These are phyloP conservation scores for Tetragnatha montana DNA, from an alignment of 2,888 invertebrate species.

Conservation along the genomic window DNA sequence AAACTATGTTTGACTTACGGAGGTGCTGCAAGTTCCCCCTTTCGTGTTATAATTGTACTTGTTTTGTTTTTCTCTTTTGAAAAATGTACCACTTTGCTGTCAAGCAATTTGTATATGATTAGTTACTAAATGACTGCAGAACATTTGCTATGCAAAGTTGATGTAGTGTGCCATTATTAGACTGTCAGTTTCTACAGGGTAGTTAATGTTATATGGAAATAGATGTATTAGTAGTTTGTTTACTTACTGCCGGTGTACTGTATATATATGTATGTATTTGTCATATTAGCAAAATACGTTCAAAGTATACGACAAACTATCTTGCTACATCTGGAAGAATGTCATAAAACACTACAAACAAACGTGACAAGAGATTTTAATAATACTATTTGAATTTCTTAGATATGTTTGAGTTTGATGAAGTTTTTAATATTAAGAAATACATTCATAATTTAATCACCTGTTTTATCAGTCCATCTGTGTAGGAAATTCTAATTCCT, in stretches of 20 bases:
- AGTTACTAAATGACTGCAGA: slow-evolving; percentile 66
- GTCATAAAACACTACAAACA: not conserved
- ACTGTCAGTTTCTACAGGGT: slow-evolving; percentile 70
- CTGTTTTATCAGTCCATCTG: not conserved
- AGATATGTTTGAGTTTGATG: no score
- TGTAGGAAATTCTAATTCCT: not conserved
- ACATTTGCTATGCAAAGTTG: slow-evolving; percentile 71
- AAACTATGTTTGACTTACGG: slow-evolving; percentile 49
- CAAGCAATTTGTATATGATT: slow-evolving; percentile 54
- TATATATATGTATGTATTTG: slow-evolving; percentile 64
- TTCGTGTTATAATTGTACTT: slow-evolving; percentile 53
- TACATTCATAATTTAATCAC: no score
- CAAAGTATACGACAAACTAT: slow-evolving; percentile 56
- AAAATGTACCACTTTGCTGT: slow-evolving; percentile 42
- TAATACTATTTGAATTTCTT: not conserved
- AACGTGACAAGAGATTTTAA: not conserved
- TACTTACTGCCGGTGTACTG: slow-evolving; percentile 68
- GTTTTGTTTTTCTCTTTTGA: slow-evolving; percentile 40
- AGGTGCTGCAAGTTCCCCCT: slow-evolving; percentile 57
- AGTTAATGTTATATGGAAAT: slow-evolving; percentile 70
- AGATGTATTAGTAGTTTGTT: slow-evolving; percentile 70
- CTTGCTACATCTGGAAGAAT: not conserved
- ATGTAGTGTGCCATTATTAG: slow-evolving; percentile 70
- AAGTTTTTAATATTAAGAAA: no score
- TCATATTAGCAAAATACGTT: slow-evolving; percentile 65